Evolutionary conservation across 2,113 vertebrate species (phyloP), one percentile per base, ranked within the genome.

Genomic region (Tetrax tetrax): DNA sequence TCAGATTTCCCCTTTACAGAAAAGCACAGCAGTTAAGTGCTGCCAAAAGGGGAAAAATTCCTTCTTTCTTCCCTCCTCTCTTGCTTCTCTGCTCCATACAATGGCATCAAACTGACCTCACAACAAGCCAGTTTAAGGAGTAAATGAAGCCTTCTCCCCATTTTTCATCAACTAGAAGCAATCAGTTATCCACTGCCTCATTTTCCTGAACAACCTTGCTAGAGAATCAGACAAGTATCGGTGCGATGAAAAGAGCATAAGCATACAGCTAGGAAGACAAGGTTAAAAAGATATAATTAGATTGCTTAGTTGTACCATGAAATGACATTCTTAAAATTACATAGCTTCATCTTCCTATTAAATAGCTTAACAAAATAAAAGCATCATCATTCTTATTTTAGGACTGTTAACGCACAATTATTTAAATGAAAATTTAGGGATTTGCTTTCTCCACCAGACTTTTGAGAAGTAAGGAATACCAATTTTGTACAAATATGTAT

Each of bases 31-130:
- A 41, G 31, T 35, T 86, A 57, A 59, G 14, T 59, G 29, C 43
- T 60, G 48, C 13, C 18, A 47, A 89, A 93, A 70, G 21, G 33
- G 29, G 38, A 24, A 74, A 81, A 93, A 37, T 8, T 33, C 21
- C 10, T 45, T n/a, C 31, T 53, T 61, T 41, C 16, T 50, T 59
- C 43, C 25, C 22, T 74, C 8, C 12, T 68, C 28, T 29, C 4
- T 9, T 68, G 19, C 31, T 71, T 75, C 56, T 76, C 33, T 0
- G 0, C 11, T 87, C 18, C 31, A 12, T 24, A 72, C 0, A 56
- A 4, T 11, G 6, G 22, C 68, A 90, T 69, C 53, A 77, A 77
- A 68, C n/a, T 5, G 2, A 83, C 3, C 9, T 64, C 43, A 63
- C 9, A 60, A 37, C 18, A 61, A 88, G 27, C 7, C 59, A 72